Evolutionary conservation across 2,888 invertebrate genomes (phyloP), one percentile per base, ranked within the genome.

Genomic region (Hesperia comma): DNA sequence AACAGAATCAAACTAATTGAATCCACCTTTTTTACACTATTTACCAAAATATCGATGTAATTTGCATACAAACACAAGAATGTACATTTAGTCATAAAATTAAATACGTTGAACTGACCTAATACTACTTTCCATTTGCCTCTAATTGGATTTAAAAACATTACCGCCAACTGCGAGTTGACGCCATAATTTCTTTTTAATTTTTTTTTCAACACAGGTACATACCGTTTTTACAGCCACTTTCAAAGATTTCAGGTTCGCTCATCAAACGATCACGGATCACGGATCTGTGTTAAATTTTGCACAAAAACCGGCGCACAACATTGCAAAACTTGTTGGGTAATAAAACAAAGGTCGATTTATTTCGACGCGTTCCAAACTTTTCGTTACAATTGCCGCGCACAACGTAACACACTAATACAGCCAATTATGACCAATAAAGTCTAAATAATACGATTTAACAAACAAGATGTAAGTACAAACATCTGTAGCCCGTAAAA

Each of bases 201-300:
- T 51, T 10, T 12, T 15, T 53, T 67, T 49, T 41, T 57, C 43
- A 56, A 17, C 43, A 46, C 14, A 61, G 26, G 61, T 68, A 75
- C 75, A 51, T 72, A 76, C 75, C 75, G 73, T 71, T 68, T 56
- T 72, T 67, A 73, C 72, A 73, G 72, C 69, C 68, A 67, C 62
- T 70, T 63, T 71, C 55, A 26, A 68, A 58, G 51, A 68, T 66
- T 67, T 62, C 56, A 61, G 68, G 67, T 54, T 71, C 69, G 68
- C 33, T 72, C 74, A 76, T 72, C 60, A 72, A 75, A 72, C 68
- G 61, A 68, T 66, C 64, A 64, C 60, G 49, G 61, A 68, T 66
- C 64, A 64, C 60, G 49, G 67, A 33, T 41, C 49, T 55, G 21
- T n/a, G 51, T 68, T 57, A 17, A 63, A 46, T 40, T 69, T 69